Percentiles rank a stretch among this genome's conserved stretches.
Conservation (phyloP, 2,113 vertebrate genomes). For the Semicossyphus pulcher region DNA sequence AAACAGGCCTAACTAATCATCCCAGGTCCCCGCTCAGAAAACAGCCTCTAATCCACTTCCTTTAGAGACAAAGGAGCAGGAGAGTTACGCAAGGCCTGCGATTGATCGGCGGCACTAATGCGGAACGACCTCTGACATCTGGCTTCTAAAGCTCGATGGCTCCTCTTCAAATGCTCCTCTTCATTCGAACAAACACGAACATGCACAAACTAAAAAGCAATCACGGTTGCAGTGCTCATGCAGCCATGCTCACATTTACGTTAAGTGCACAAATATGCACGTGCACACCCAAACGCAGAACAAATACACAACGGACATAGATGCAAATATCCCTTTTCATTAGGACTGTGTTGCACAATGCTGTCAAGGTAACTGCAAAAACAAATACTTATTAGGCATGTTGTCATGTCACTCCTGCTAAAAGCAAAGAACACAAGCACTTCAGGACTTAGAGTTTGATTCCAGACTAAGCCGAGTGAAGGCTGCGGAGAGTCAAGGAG, state of each 20-base stretch:
- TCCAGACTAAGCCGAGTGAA: constrained; percentile 18
- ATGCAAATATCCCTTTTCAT: not conserved
- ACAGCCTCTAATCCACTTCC: constrained; percentile 80
- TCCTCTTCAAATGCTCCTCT: constrained; percentile 68
- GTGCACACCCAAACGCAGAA: constrained; percentile 8
- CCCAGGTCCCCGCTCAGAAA: constrained; percentile 73
- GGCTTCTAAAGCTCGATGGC: constrained; percentile 72
- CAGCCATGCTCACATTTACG: constrained; percentile 19
- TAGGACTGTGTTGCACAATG: constrained; percentile 9
- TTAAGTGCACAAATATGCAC: constrained; percentile 16
- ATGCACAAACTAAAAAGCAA: constrained; percentile 66
- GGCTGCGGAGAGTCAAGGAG: constrained; percentile 26
- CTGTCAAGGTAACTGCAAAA: constrained; percentile 27
- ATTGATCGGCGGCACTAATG: constrained; percentile 81
- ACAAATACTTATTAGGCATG: constrained; percentile 24
- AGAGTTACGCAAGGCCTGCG: constrained; percentile 79
- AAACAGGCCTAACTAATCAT: constrained; percentile 80
- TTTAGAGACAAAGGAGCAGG: constrained; percentile 76
- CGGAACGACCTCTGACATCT: constrained; percentile 80
- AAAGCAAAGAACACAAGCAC: constrained; percentile 21
- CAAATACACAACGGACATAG: not conserved
- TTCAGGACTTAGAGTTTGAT: constrained; percentile 1
- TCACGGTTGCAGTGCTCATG: constrained; percentile 20
- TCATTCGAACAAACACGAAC: constrained; percentile 67
- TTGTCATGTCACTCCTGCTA: constrained; percentile 7